These are phyloP conservation scores for Sericinus montela DNA, from an alignment of 2,888 invertebrate species.

Conservation along the genomic window DNA sequence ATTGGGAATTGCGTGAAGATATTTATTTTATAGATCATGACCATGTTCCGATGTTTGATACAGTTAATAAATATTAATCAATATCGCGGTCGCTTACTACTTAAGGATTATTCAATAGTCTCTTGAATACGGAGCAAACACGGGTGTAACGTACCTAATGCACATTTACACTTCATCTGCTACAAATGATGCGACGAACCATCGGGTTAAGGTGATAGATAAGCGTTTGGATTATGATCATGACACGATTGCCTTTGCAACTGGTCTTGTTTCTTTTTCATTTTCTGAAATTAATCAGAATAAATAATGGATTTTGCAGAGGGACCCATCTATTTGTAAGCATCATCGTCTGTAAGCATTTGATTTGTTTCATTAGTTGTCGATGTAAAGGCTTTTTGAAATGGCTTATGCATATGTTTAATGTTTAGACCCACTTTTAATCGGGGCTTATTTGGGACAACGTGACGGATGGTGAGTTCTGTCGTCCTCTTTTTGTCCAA, in stretches of 20 bases:
- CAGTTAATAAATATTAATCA: no score
- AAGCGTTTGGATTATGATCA: slow-evolving; percentile 45
- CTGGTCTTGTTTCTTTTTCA: slow-evolving; percentile 12
- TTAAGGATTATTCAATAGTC: slow-evolving; percentile 28
- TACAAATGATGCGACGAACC: slow-evolving; percentile 71
- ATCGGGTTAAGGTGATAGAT: slow-evolving; percentile 52
- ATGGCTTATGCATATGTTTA: no score
- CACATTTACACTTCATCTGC: slow-evolving; percentile 77
- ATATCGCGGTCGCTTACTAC: slow-evolving; percentile 27
- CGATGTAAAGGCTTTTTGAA: no score
- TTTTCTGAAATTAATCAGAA: slow-evolving; percentile 9
- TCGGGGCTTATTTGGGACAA: no score
- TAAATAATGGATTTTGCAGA: background rate
- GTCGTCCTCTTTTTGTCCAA: no score
- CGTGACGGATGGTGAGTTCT: no score
- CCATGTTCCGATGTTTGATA: no score
- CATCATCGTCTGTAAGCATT: slow-evolving; percentile 10
- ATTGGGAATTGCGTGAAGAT: no score
- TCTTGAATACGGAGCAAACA: slow-evolving; percentile 76
- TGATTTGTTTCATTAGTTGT: background rate
- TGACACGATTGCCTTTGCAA: slow-evolving; percentile 34
- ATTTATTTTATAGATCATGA: no score
- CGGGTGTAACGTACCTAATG: slow-evolving; percentile 70
- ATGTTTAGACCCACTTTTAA: no score
- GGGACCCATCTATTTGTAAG: slow-evolving; percentile 7